These are phyloP conservation scores for Thyatira batis DNA, from an alignment of 2,888 invertebrate genomes.

Conservation along the genomic window DNA sequence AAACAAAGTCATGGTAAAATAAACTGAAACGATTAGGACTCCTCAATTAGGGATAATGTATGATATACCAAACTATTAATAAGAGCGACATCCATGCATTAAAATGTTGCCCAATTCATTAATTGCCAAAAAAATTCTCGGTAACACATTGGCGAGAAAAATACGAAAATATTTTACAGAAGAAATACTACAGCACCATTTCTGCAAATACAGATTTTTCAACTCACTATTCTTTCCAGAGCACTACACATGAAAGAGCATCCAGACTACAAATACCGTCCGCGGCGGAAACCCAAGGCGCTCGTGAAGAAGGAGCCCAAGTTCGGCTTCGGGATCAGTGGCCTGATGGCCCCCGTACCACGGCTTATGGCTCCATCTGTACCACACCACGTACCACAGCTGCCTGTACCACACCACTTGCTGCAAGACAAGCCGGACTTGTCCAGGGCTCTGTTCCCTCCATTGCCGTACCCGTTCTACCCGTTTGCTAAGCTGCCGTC, in stretches of 20 bases:
- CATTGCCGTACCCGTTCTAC: constrained; percentile 87
- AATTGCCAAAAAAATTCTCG: too few species aligned
- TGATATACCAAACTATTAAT: too few species aligned
- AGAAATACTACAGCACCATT: too few species aligned
- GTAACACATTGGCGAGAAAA: too few species aligned
- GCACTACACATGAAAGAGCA: constrained; percentile 97
- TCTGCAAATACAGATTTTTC: not conserved
- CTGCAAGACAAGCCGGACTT: constrained; percentile 84
- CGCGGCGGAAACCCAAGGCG: constrained; percentile 93
- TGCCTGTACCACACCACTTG: constrained; percentile 77
- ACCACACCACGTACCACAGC: constrained; percentile 70
- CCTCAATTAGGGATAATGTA: too few species aligned
- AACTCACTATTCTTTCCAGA: constrained; percentile 71
- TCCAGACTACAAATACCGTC: constrained; percentile 95
- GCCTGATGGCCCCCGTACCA: constrained; percentile 83
- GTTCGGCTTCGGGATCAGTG: constrained; percentile 86
- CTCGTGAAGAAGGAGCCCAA: constrained; percentile 91
- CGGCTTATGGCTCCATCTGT: constrained; percentile 70
- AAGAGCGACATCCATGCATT: too few species aligned
- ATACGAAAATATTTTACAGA: too few species aligned
- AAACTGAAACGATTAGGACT: too few species aligned
- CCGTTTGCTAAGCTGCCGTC: constrained; percentile 83
- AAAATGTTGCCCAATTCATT: too few species aligned
- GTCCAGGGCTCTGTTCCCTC: constrained; percentile 86
- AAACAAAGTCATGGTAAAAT: too few species aligned